A percentile compares a stretch with the other conserved stretches of the same genome.
These are phyloP conservation scores for Dendrocincla fuliginosa DNA, from an alignment of 2,797 vertebrate species.

Conservation along the genomic window DNA sequence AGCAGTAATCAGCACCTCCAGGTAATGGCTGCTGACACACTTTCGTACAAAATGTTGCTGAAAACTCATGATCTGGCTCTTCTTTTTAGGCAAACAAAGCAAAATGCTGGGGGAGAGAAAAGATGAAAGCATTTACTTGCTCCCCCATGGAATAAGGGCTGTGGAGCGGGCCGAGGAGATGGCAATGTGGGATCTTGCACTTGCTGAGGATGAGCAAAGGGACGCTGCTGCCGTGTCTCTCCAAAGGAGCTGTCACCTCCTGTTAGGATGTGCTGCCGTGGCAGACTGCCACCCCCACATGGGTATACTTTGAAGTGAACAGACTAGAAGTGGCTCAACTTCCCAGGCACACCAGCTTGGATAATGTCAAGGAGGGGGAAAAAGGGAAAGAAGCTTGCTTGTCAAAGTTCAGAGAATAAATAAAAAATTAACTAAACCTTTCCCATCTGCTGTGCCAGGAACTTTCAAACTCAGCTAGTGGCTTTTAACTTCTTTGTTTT, in stretches of 20 bases:
- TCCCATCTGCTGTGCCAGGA: neutral
- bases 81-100: neutral
- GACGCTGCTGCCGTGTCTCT: neutral
- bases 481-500: neutral
- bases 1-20: constrained; percentile 25
- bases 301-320: neutral
- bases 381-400: neutral
- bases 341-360: neutral
- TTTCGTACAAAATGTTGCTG: constrained; percentile 4
- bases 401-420: neutral
- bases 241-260: constrained; percentile 12
- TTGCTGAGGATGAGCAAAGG: neutral
- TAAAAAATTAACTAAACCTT: constrained; percentile 1
- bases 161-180: neutral
- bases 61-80: constrained; percentile 17
- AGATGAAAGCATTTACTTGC: neutral
- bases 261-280: neutral
- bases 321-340: neutral
- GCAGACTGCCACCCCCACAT: neutral
- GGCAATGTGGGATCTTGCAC: neutral
- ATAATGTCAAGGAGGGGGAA: neutral
- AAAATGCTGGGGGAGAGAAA: neutral
- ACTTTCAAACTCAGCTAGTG: neutral
- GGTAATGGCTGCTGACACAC: constrained; percentile 39
- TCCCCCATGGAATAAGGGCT: neutral